Conservation (phyloP, 2,888 invertebrate species). For the Eupeodes luniger region DNA sequence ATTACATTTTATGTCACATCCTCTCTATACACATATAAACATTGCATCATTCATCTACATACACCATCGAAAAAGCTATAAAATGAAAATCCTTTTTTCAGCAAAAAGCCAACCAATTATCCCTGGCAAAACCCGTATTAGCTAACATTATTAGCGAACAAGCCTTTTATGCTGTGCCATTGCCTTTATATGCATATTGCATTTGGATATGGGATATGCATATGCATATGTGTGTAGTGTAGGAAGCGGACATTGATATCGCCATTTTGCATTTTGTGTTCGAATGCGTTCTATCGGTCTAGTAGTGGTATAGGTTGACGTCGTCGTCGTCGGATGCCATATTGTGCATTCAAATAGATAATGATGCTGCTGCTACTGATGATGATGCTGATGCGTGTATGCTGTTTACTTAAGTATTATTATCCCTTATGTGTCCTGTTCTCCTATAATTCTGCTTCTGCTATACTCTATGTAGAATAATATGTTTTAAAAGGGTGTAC, state of each 20-base stretch:
- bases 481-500: constrained; percentile 4
- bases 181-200: too few relatives aligned
- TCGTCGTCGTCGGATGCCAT: constrained; percentile 22
- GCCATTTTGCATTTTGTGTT: constrained; percentile 23
- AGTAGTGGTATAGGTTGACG: neutral
- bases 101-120: constrained; percentile 71
- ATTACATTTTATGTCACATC: constrained; percentile 67
- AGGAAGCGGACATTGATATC: constrained; percentile 40
- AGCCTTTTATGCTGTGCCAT: neutral
- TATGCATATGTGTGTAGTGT: neutral
- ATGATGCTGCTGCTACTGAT: constrained; percentile 8
- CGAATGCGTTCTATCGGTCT: neutral
- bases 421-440: constrained; percentile 24
- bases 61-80: constrained; percentile 21
- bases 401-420: constrained; percentile 53
- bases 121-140: constrained; percentile 56
- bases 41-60: neutral
- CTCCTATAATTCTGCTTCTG: neutral
- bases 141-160: constrained; percentile 63
- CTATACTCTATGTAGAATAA: neutral
- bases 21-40: neutral
- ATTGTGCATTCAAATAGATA: constrained; percentile 45
- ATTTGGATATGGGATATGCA: too few relatives aligned
- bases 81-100: constrained; percentile 34
- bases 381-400: constrained; percentile 23